These are phyloP conservation scores for Sandelia bainsii DNA, from an alignment of 2,797 vertebrate species.

Conservation along the genomic window DNA sequence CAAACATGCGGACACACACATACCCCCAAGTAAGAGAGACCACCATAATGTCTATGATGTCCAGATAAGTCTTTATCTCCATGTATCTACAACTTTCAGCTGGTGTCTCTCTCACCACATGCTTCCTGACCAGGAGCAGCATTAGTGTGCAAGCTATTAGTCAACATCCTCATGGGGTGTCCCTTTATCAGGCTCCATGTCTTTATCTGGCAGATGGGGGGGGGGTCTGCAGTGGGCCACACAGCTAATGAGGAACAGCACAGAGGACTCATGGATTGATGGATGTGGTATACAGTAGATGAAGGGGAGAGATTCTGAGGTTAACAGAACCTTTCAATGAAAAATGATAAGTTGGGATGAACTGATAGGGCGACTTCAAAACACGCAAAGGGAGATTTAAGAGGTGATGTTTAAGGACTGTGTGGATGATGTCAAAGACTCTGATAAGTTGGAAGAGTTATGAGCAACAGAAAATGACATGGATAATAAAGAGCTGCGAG, in stretches of 20 bases:
- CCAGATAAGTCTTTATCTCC: conserved; percentile 29
- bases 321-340: conserved; percentile 34
- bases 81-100: conserved; percentile 13
- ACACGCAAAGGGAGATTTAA: conserved; percentile 38
- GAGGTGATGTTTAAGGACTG: background rate
- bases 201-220: conserved; percentile 44
- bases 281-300: conserved; percentile 36
- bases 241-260: conserved; percentile 56
- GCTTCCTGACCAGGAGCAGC: conserved; percentile 38
- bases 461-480: conserved; percentile 6
- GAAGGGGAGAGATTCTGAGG: conserved; percentile 21
- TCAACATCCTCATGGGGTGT: conserved; percentile 52
- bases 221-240: conserved; percentile 20
- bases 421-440: conserved; percentile 10
- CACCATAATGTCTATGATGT: conserved; percentile 33
- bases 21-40: conserved; percentile 9
- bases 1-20: background rate
- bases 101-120: conserved; percentile 46
- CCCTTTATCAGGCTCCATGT: conserved; percentile 42
- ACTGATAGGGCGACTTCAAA: conserved; percentile 23
- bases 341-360: conserved; percentile 22
- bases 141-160: conserved; percentile 54
- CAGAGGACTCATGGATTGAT: conserved; percentile 16
- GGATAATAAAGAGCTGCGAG: conserved; percentile 11
- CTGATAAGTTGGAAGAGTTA: conserved; percentile 7